Percentiles rank a stretch among this genome's conserved stretches.
Conservation (phyloP, 2,797 vertebrate genomes). For the Eospalax fontanierii region DNA sequence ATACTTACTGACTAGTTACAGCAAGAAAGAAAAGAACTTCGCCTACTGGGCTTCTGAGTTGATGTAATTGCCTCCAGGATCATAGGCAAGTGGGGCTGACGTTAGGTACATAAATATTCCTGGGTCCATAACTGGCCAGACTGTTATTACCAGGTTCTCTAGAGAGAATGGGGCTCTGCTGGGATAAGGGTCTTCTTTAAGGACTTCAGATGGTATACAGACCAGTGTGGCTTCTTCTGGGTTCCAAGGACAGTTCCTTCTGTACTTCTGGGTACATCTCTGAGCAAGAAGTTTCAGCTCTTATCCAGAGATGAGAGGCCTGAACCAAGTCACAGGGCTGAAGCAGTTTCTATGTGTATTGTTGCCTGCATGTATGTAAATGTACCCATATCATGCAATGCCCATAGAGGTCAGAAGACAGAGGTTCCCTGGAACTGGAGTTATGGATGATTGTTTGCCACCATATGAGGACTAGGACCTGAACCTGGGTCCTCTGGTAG, state of each 20-base stretch:
- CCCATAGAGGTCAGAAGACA: too few species aligned
- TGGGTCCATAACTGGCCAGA: background rate
- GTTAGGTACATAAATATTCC: background rate
- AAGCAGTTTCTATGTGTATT: too few species aligned
- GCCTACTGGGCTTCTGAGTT: too few species aligned
- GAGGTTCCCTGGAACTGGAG: too few species aligned
- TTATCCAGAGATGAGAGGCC: background rate
- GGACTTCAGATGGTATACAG: background rate
- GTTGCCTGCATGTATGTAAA: too few species aligned
- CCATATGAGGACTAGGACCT: too few species aligned
- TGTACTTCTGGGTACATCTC: background rate
- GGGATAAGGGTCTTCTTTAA: background rate
- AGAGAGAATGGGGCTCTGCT: background rate
- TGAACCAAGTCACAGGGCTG: background rate
- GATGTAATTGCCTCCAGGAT: background rate
- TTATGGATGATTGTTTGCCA: too few species aligned
- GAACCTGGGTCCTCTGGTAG: too few species aligned
- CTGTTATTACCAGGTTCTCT: background rate
- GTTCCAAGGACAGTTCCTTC: background rate
- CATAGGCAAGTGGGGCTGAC: background rate
- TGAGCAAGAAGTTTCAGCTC: background rate
- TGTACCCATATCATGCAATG: too few species aligned
- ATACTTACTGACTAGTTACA: background rate
- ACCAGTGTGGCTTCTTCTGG: background rate
- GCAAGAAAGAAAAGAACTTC: background rate